Evolutionary conservation across 2,113 vertebrate species (phyloP), one percentile per base, ranked within the genome.

Genomic region (Synchiropus splendidus): DNA sequence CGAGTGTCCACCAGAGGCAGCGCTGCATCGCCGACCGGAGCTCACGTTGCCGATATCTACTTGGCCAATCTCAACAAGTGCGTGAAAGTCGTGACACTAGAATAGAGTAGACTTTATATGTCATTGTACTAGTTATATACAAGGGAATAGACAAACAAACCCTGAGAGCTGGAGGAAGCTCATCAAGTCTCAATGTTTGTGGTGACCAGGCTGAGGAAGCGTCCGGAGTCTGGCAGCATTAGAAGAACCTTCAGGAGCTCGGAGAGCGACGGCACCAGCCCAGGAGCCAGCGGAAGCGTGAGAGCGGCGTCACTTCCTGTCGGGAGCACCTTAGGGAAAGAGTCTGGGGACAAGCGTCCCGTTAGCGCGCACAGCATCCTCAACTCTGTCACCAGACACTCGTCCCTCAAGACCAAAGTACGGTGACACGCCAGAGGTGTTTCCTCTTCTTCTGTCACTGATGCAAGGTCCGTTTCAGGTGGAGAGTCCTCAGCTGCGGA

Each of bases 11-110:
- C 91, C 15, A 76, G 94, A 81, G 85, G 87, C 50, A 92, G 85
- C 18, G 88, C 91, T 64, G 88, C 89, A 58, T 97, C 94, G 50
- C 92, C 94, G 1, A 92, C 85, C 6, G 95, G 92, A 61, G 88
- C 91, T 40, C 95, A 98, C 50, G 95, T 98, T 55, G 95, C 95
- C 5, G 95, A 98, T 39, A 90, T 97, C 79, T 98, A 98, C 80
- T 87, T 98, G 64, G 95, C 95, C 54, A 98, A 98, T 85, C 90
- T 98, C 55, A 97, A 95, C 89, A 98, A 96, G 95, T 98, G 87
- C 72, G 89, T 78, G 21, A 8, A 27, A 8, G 21, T 27, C 21
- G 8, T 27, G 21, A 27, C 4, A 27, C 8, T 27, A 27, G 8
- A 27, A n/a, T n/a, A n/a, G n/a, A n/a, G n/a, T n/a, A n/a, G n/a